Conservation (phyloP, 2,888 invertebrate species). For the Thelaira solivaga region DNA sequence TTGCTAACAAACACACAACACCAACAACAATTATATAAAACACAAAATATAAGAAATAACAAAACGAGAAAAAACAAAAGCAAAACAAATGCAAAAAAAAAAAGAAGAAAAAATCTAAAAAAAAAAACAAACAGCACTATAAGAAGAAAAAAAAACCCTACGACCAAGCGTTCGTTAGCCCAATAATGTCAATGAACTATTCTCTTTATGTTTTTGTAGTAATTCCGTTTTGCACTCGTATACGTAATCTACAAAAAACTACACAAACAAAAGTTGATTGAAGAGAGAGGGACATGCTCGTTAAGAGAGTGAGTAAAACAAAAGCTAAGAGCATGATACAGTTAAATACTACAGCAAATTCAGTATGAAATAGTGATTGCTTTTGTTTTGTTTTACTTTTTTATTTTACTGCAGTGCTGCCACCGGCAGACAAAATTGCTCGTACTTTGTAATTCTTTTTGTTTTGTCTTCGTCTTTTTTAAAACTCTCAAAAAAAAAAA, state of each 20-base stretch:
- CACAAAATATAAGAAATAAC: slow-evolving; percentile 23
- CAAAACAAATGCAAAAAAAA: slow-evolving; percentile 29
- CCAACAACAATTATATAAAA: background rate
- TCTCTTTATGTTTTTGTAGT: slow-evolving; percentile 69
- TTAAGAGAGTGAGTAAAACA: background rate
- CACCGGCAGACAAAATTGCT: no score
- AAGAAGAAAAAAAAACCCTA: slow-evolving; percentile 52
- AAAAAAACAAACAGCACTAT: slow-evolving; percentile 41
- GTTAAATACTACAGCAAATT: background rate
- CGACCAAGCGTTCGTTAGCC: slow-evolving; percentile 59
- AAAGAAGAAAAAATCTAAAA: background rate
- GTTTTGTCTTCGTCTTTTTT: no score
- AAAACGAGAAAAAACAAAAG: slow-evolving; percentile 26
- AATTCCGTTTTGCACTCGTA: slow-evolving; percentile 57
- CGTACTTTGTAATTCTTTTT: no score
- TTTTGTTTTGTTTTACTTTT: background rate
- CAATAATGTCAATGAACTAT: slow-evolving; percentile 69
- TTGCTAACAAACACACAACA: slow-evolving; percentile 17
- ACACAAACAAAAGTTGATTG: background rate
- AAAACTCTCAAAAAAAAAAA: no score
- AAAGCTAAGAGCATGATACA: background rate
- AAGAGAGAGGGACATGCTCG: background rate
- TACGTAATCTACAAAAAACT: slow-evolving; percentile 53
- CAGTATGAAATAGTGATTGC: background rate
- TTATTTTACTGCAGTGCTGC: no score